A percentile compares a stretch with the other conserved stretches of the same genome.
Conservation (phyloP, 2,888 invertebrate species). For the Patella caerulea region DNA sequence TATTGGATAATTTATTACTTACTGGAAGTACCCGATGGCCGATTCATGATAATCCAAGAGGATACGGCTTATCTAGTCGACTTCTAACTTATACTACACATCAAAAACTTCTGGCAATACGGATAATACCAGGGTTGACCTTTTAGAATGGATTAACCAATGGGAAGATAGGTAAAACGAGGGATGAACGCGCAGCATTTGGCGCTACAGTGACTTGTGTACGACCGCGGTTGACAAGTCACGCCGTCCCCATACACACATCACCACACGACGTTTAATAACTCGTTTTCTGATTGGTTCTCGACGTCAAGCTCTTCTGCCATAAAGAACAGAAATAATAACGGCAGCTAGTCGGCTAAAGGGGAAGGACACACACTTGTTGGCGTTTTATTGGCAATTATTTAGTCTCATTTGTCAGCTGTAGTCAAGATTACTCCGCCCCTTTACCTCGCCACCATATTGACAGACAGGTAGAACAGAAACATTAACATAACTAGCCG, state of each 20-base stretch:
- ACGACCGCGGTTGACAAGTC: conserved; percentile 20
- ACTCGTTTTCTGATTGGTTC: not conserved
- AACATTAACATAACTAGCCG: no score
- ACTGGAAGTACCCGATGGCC: conserved; percentile 52
- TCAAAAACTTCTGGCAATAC: conserved; percentile 13
- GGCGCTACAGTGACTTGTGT: conserved; percentile 17
- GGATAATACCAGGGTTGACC: conserved; percentile 9
- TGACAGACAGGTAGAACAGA: not conserved
- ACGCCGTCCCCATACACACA: conserved; percentile 11
- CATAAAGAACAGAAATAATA: no score
- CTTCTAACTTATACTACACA: conserved; percentile 9
- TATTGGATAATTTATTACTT: conserved; percentile 38
- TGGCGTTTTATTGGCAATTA: conserved; percentile 4
- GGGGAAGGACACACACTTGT: not conserved
- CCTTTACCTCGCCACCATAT: not conserved
- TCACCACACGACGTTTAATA: not conserved
- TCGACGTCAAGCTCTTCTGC: not conserved
- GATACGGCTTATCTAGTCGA: conserved; percentile 6
- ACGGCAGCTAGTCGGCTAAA: no score
- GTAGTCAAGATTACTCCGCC: not conserved
- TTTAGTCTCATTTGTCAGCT: not conserved
- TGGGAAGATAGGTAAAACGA: conserved; percentile 4
- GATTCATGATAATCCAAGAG: conserved; percentile 43
- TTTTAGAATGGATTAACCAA: conserved; percentile 14
- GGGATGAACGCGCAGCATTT: conserved; percentile 19